phyloP scores from a whole-genome alignment of 2,888 invertebrate genomes.

The Podabrus alpinus region DNA sequence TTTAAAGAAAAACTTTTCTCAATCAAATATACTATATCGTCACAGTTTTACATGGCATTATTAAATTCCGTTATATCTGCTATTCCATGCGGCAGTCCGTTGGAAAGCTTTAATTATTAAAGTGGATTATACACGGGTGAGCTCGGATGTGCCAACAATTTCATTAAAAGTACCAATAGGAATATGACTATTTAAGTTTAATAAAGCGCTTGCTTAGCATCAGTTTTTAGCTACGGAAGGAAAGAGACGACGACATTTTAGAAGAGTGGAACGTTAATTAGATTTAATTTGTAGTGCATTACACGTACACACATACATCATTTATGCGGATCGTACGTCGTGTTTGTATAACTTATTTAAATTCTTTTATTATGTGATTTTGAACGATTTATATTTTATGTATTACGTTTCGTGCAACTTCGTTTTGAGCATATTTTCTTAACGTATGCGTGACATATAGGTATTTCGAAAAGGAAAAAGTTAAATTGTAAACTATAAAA shows the following conservation, averaged over 20 bases:
- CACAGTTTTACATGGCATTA: slow-evolving; percentile 9
- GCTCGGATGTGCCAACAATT: slow-evolving; percentile 37
- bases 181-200: slow-evolving; percentile 40
- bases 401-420: not conserved
- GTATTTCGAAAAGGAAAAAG: not conserved
- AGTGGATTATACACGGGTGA: slow-evolving; percentile 39
- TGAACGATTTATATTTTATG: not conserved
- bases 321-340: not conserved
- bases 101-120: slow-evolving; percentile 38
- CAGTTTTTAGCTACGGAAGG: slow-evolving; percentile 1
- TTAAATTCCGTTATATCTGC: slow-evolving; percentile 41
- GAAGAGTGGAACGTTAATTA: not conserved
- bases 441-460: not conserved
- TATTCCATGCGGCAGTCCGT: slow-evolving; percentile 31
- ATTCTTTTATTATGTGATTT: not conserved
- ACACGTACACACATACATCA: not conserved
- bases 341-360: not conserved
- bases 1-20: not conserved
- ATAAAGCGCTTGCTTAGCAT: slow-evolving; percentile 31
- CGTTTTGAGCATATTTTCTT: not conserved
- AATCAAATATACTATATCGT: not conserved
- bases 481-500: not conserved
- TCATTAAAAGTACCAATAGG: slow-evolving; percentile 39
- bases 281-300: not conserved
- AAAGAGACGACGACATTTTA: not conserved